A percentile compares a stretch with the other conserved stretches of the same genome.
These are phyloP conservation scores for Oryctes rhinoceros DNA, from an alignment of 1,140 invertebrate genomes.

Conservation along the genomic window DNA sequence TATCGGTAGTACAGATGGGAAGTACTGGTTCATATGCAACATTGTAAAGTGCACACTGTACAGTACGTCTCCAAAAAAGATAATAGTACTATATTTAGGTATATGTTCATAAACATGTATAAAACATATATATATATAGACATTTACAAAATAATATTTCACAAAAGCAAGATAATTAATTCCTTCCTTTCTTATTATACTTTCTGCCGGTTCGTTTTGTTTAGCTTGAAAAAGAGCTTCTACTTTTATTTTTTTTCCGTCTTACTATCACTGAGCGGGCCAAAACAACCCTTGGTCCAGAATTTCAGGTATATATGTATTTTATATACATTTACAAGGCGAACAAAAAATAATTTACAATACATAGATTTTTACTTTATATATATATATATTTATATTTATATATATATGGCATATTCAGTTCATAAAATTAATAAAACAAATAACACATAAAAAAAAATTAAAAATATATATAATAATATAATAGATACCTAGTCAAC, in stretches of 20 bases:
- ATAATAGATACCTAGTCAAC: constrained; percentile 58
- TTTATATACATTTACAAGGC: constrained; percentile 41
- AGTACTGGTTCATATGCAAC: constrained; percentile 49
- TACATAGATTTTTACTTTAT: background rate
- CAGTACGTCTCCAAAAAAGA: constrained; percentile 54
- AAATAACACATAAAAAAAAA: constrained; percentile 44
- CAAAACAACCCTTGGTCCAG: constrained; percentile 49
- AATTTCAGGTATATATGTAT: constrained; percentile 45
- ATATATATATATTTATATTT: constrained; percentile 6
- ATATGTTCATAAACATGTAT: constrained; percentile 58
- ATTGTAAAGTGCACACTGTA: constrained; percentile 47
- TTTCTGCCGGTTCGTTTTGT: constrained; percentile 42
- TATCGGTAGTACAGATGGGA: constrained; percentile 58
- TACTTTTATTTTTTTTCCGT: background rate
- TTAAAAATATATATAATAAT: constrained; percentile 45
- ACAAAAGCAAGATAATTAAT: constrained; percentile 47
- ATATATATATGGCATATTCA: constrained; percentile 42
- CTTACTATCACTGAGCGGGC: constrained; percentile 46
- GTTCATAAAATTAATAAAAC: constrained; percentile 43
- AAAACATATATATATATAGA: constrained; percentile 54
- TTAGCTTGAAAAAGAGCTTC: background rate
- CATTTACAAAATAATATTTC: constrained; percentile 56
- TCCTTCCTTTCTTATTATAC: background rate
- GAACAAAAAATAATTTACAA: constrained; percentile 37
- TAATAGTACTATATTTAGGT: constrained; percentile 57